phyloP scores from a whole-genome alignment of 2,113 vertebrate genomes.

The Serinus canaria region DNA sequence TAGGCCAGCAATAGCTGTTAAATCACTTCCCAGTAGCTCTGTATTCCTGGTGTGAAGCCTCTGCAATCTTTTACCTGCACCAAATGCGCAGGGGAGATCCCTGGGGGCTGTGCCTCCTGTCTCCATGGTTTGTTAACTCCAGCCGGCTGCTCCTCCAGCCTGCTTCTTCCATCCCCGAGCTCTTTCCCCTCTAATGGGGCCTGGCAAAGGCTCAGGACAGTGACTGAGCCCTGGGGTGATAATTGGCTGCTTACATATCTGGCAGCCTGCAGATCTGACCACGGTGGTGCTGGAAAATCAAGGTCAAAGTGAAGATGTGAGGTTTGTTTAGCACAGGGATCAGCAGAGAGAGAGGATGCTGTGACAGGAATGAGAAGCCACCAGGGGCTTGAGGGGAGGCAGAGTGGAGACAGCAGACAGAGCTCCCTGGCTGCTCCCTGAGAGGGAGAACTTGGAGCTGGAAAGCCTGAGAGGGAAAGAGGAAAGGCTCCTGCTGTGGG shows the following conservation, averaged over 20 bases:
- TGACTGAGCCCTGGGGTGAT: conserved; percentile 29
- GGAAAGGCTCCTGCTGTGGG: background rate
- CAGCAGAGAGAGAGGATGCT: background rate
- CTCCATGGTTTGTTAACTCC: conserved; percentile 28
- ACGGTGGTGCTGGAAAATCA: background rate
- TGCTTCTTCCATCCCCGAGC: background rate
- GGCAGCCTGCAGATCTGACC: background rate
- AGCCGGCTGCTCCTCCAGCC: background rate
- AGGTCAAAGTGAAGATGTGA: background rate
- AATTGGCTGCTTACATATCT: conserved; percentile 48
- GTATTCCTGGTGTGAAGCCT: conserved; percentile 8
- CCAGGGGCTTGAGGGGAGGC: background rate
- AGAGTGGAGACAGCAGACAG: background rate
- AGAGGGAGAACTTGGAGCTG: background rate
- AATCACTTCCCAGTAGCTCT: background rate
- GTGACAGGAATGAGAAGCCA: background rate
- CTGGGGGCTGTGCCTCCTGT: background rate
- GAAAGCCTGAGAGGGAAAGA: background rate
- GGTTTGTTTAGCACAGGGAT: background rate
- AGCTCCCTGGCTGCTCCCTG: background rate
- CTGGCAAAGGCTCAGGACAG: conserved; percentile 4
- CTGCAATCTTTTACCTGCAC: conserved; percentile 34
- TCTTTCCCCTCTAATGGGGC: conserved; percentile 24
- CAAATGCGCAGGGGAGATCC: background rate
- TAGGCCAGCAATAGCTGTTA: conserved; percentile 45